Evolutionary conservation across 2,888 invertebrate species (phyloP).

Genomic region (Thymelicus sylvestris): DNA sequence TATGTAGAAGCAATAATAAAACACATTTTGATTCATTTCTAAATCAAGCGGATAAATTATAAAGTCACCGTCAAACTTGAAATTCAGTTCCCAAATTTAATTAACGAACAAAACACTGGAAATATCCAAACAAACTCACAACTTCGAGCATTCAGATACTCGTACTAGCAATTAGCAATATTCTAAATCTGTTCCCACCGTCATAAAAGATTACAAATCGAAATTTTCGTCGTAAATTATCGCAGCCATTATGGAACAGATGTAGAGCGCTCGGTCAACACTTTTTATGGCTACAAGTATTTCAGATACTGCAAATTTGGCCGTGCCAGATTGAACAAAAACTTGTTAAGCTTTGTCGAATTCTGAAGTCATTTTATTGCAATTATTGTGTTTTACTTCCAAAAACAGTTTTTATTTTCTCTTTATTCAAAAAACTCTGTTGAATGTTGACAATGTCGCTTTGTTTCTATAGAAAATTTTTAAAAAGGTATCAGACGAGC

Average conservation of each 20-base stretch:
- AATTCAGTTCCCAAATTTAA: background rate
- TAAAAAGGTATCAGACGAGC: too few species aligned
- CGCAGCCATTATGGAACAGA: conserved; percentile 24
- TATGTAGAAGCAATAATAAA: too few species aligned
- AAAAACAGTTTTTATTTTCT: too few species aligned
- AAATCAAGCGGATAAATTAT: too few species aligned
- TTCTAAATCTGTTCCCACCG: conserved; percentile 13
- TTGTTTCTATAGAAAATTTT: too few species aligned
- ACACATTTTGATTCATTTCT: too few species aligned
- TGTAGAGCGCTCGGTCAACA: conserved; percentile 16
- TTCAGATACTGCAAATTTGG: background rate
- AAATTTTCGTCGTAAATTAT: conserved; percentile 35
- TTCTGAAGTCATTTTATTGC: background rate
- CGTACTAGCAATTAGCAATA: conserved; percentile 18
- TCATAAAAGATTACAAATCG: conserved; percentile 19
- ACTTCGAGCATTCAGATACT: conserved; percentile 8
- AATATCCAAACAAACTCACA: conserved; percentile 29
- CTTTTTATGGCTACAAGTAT: conserved; percentile 32
- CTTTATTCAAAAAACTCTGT: too few species aligned
- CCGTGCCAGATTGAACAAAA: background rate
- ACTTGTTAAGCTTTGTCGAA: background rate
- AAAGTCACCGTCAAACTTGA: background rate
- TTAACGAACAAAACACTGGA: background rate
- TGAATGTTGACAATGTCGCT: too few species aligned
- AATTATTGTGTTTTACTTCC: background rate